Base-by-base conservation (phyloP, 1,140 invertebrate genomes). In the Melitaea cinxia region DNA sequence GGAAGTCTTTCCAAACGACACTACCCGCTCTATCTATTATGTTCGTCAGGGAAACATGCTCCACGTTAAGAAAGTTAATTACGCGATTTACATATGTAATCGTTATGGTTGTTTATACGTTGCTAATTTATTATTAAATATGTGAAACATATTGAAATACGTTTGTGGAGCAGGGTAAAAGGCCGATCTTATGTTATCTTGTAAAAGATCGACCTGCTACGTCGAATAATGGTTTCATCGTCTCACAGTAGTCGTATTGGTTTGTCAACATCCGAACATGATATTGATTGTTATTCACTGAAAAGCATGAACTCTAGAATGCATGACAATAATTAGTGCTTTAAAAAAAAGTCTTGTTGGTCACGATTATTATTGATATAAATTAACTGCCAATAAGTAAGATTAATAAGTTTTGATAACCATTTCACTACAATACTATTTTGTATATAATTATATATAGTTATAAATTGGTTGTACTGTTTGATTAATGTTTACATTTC, bases 281-380 rank as follows among this genome's bases (percentile, higher is more conserved):
- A 65, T 53, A 55, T 19, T 59, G 26, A 19, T 58, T 68, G 47
- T 58, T 58, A 47, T 67, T 24, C 45, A 66, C 50, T 52, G 30
- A 70, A 65, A 68, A 57, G 68, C 75, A 65, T 70, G 59, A 45
- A 65, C 66, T 73, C 71, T 82, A 82, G 78, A 82, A 80, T 88
- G 88, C 88, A 90, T 90, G 85, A 88, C 85, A 90, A 88, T 88
- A 90, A 90, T 50, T 88, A 89, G 80, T 80, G 80, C 80, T 86
- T 90, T 85, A 80, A 85, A 77, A 70, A 67, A 56, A 65, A 65
- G 63, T 58, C 54, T 57, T 55, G 55, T 56, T 21, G 15, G 33
- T 57, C 55, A 45, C 17, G 21, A 35, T 35, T 12, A 42, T 53
- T 53, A 54, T n/a, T n/a, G n/a, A n/a, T 62, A 62, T 54, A 30